Percentiles rank a stretch among this genome's conserved stretches.
Evolutionary conservation across 2,113 vertebrate species (phyloP).

Genomic region (Stegostoma tigrinum): DNA sequence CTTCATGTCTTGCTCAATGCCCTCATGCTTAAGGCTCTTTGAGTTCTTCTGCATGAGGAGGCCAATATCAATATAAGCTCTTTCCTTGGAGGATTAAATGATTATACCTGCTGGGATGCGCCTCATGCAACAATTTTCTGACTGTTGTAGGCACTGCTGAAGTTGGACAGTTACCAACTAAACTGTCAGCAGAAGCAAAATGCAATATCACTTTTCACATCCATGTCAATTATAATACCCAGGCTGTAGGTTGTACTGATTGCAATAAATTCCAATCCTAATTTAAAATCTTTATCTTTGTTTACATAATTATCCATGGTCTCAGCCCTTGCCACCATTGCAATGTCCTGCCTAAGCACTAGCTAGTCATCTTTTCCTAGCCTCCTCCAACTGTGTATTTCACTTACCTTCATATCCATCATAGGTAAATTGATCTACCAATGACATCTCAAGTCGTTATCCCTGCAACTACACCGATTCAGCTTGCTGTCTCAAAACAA

Average conservation of each 20-base stretch:
- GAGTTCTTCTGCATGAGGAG: not conserved
- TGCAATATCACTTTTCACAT: not conserved
- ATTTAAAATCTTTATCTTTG: not conserved
- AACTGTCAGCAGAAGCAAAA: too few relatives aligned
- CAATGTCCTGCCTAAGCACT: not conserved
- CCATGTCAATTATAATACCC: not conserved
- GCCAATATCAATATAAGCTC: too few relatives aligned
- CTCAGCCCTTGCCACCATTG: not conserved
- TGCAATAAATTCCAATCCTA: not conserved
- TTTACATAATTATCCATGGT: not conserved
- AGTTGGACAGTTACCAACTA: too few relatives aligned
- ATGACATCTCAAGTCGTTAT: not conserved
- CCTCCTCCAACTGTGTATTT: not conserved
- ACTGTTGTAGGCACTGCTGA: too few relatives aligned
- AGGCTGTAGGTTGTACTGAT: not conserved
- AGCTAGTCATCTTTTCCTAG: not conserved
- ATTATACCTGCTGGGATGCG: not conserved
- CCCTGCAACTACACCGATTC: not conserved
- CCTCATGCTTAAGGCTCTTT: not conserved
- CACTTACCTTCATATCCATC: not conserved
- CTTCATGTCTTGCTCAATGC: not conserved
- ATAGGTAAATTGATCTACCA: not conserved
- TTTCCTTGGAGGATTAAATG: not conserved
- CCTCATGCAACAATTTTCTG: too few relatives aligned
- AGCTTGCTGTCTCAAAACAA: not conserved